Conservation (phyloP, 2,888 invertebrate species). For the Dascillus cervinus region DNA sequence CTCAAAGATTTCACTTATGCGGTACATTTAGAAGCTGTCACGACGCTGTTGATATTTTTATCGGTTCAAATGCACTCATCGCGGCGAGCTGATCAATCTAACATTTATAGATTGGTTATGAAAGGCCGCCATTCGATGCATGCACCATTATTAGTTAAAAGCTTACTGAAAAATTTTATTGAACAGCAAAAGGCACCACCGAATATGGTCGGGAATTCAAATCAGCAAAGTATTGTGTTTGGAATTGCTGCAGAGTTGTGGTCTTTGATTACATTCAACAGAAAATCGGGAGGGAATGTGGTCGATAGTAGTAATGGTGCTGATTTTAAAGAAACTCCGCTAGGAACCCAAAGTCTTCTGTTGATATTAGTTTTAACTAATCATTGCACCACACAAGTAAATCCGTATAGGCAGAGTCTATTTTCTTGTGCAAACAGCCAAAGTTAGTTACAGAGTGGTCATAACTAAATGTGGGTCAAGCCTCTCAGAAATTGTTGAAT, state of each 20-base stretch:
- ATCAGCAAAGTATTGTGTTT: constrained; percentile 13
- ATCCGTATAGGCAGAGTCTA: constrained; percentile 81
- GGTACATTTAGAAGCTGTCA: constrained; percentile 81
- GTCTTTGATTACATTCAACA: constrained; percentile 67
- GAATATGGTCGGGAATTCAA: constrained; percentile 1
- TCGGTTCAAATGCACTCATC: constrained; percentile 79
- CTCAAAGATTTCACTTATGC: constrained; percentile 78
- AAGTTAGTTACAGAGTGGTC: no score
- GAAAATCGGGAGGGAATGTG: constrained; percentile 38
- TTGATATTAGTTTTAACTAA: constrained; percentile 82
- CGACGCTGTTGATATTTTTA: constrained; percentile 76
- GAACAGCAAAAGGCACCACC: constrained; percentile 60
- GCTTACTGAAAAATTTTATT: constrained; percentile 69
- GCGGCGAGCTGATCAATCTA: constrained; percentile 55
- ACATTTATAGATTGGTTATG: constrained; percentile 63
- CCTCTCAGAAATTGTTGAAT: no score
- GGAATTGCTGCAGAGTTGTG: constrained; percentile 60
- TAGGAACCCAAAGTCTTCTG: constrained; percentile 87
- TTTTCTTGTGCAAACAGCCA: constrained; percentile 74
- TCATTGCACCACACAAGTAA: constrained; percentile 74
- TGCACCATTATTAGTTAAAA: constrained; percentile 71
- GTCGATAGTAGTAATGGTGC: constrained; percentile 19
- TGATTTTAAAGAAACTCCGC: constrained; percentile 51
- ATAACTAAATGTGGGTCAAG: no score
- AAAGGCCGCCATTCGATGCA: constrained; percentile 64